phyloP scores from a whole-genome alignment of 1,140 invertebrate genomes.

The Orchesella cincta region DNA sequence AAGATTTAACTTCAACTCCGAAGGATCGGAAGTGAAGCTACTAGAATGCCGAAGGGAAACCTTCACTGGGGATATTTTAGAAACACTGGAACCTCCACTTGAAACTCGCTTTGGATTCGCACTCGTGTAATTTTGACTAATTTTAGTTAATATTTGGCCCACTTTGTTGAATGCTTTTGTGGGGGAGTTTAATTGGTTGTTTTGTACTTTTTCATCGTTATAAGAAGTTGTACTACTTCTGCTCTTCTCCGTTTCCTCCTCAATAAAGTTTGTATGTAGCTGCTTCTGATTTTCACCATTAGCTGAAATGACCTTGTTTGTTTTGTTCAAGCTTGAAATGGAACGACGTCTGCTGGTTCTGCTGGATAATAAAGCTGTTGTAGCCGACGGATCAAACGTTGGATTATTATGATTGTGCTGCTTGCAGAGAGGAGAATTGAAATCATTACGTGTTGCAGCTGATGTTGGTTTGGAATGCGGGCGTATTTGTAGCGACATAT shows the following conservation, averaged over 20 bases:
- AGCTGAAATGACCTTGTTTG: not conserved
- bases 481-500: no score
- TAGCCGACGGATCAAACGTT: no score
- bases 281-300: not conserved
- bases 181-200: no score
- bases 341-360: not conserved
- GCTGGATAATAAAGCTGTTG: no score
- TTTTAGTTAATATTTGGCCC: conserved; percentile 3
- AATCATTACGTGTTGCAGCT: not conserved
- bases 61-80: not conserved
- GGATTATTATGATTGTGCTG: no score
- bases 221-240: not conserved
- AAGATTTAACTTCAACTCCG: not conserved
- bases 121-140: conserved; percentile 5
- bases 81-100: not conserved
- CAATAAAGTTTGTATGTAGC: not conserved
- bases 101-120: not conserved
- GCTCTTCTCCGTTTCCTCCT: not conserved
- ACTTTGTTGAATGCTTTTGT: not conserved
- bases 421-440: no score
- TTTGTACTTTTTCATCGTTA: no score
- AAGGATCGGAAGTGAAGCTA: no score
- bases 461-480: no score
- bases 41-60: not conserved
- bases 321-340: not conserved